phyloP scores from a whole-genome alignment of 2,888 invertebrate genomes.

The Micoletzkya japonica region DNA sequence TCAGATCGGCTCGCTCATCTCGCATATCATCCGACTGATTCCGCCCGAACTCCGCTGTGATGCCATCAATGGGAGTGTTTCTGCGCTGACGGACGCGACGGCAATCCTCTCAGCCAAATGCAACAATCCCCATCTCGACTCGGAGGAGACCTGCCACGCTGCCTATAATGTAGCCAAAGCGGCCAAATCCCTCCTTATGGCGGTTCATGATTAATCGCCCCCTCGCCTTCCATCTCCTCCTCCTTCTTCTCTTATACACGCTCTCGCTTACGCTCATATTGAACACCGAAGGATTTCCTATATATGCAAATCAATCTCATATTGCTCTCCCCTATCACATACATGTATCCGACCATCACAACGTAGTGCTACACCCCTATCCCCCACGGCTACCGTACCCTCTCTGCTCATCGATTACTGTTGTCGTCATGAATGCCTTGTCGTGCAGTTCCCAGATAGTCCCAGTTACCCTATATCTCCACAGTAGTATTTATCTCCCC shows the following conservation, averaged over 20 bases:
- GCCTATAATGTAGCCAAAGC: conserved; percentile 51
- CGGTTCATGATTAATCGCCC: conserved; percentile 35
- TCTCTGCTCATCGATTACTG: too few relatives aligned
- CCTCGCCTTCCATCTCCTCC: conserved; percentile 2
- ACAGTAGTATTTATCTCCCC: too few relatives aligned
- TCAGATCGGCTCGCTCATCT: conserved; percentile 46
- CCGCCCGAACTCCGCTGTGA: conserved; percentile 31
- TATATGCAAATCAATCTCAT: too few relatives aligned
- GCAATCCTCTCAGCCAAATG: conserved; percentile 40
- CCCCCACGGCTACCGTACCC: too few relatives aligned
- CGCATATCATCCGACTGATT: conserved; percentile 38
- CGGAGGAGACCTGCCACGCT: conserved; percentile 44
- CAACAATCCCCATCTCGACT: conserved; percentile 33
- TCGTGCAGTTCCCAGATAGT: too few relatives aligned
- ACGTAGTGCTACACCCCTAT: too few relatives aligned
- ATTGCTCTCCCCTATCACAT: too few relatives aligned
- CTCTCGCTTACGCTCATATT: too few relatives aligned
- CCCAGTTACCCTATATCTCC: too few relatives aligned
- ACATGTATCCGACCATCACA: too few relatives aligned
- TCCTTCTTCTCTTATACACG: neutral
- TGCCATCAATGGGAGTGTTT: conserved; percentile 31
- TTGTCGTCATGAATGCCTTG: too few relatives aligned
- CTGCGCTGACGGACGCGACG: conserved; percentile 39
- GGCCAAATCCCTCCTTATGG: conserved; percentile 44
- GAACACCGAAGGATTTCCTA: too few relatives aligned